Percentiles rank a stretch among this genome's conserved stretches.
Conservation (phyloP, 2,888 invertebrate genomes). For the Bombylius major region DNA sequence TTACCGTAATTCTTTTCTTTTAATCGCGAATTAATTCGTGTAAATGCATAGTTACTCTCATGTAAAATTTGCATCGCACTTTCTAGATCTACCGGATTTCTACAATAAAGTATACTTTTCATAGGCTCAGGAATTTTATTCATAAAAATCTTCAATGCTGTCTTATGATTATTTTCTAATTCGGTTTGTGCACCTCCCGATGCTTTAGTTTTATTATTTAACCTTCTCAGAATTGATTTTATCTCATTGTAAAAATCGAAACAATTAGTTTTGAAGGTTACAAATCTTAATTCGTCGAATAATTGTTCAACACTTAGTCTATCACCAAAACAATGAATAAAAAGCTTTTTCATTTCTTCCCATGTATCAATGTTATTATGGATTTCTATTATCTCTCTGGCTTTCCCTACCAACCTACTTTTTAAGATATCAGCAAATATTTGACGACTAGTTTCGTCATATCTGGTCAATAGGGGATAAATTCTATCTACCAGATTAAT, state of each 20-base stretch:
- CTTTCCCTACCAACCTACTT: conserved; percentile 9
- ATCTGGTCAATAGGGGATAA: background rate
- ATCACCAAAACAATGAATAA: conserved; percentile 11
- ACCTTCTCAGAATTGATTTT: conserved; percentile 5
- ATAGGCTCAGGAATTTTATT: conserved; percentile 14
- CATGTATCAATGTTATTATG: conserved; percentile 12
- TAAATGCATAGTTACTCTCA: too few relatives aligned
- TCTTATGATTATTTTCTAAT: conserved; percentile 10
- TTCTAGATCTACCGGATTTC: conserved; percentile 11
- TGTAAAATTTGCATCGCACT: conserved; percentile 10
- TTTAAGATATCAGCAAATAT: conserved; percentile 13
- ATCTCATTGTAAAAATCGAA: conserved; percentile 13
- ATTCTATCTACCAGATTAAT: too few relatives aligned
- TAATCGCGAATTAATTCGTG: too few relatives aligned
- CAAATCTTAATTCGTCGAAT: conserved; percentile 8
- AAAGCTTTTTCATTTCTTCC: conserved; percentile 8
- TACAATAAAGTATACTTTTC: conserved; percentile 9
- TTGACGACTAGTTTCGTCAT: conserved; percentile 10
- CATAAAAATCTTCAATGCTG: conserved; percentile 14
- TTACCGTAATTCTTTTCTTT: too few relatives aligned
- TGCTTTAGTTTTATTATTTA: conserved; percentile 11
- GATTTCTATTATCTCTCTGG: conserved; percentile 13
- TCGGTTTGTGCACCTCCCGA: conserved; percentile 1
- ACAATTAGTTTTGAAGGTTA: conserved; percentile 9
- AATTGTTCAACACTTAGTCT: conserved; percentile 7